These are phyloP conservation scores for Pelodytes ibericus DNA, from an alignment of 2,797 vertebrate species.

Conservation along the genomic window DNA sequence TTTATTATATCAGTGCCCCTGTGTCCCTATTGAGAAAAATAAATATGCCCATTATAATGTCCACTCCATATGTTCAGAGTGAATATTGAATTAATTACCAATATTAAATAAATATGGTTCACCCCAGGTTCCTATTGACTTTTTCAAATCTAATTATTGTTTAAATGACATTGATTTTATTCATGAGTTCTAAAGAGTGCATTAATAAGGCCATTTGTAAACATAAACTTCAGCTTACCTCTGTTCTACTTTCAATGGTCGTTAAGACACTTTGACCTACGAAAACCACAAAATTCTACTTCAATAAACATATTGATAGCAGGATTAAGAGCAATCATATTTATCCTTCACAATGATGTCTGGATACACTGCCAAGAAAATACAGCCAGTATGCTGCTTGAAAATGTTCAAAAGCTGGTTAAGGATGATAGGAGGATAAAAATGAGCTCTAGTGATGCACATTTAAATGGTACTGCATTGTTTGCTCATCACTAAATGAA, in stretches of 20 bases:
- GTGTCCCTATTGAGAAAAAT: conserved; percentile 36
- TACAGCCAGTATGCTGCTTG: too few species aligned
- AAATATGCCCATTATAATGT: conserved; percentile 51
- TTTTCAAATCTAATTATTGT: conserved; percentile 56
- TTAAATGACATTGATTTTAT: conserved; percentile 56
- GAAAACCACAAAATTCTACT: conserved; percentile 30
- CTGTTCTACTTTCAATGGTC: conserved; percentile 46
- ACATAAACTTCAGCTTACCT: conserved; percentile 49
- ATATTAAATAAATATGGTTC: conserved; percentile 55
- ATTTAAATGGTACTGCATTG: too few species aligned
- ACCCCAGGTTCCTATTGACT: conserved; percentile 52
- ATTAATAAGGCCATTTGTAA: conserved; percentile 57
- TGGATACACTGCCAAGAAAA: too few species aligned
- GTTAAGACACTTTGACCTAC: conserved; percentile 47
- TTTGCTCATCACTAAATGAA: too few species aligned
- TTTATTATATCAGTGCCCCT: conserved; percentile 43
- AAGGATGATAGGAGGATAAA: too few species aligned
- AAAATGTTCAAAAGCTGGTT: too few species aligned
- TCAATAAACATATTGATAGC: conserved; percentile 15
- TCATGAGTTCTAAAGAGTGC: conserved; percentile 54
- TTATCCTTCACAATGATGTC: neutral
- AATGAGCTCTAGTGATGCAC: too few species aligned
- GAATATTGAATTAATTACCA: conserved; percentile 53
- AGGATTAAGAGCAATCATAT: conserved; percentile 13
- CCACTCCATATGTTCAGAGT: conserved; percentile 52